Percentiles rank a stretch among this genome's conserved stretches.
Conservation (phyloP, 2,113 vertebrate species). For the Willisornis vidua region DNA sequence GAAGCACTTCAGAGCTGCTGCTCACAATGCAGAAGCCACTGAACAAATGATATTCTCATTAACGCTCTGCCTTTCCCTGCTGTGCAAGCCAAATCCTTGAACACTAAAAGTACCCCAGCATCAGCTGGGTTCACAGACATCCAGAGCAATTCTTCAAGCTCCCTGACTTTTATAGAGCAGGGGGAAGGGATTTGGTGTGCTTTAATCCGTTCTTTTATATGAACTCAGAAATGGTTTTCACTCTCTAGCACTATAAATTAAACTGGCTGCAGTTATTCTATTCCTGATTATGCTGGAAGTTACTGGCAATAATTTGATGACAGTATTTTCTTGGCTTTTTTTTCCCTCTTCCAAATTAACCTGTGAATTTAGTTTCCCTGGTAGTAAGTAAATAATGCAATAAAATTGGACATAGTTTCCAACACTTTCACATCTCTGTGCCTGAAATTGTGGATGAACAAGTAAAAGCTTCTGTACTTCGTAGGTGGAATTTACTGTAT, state of each 20-base stretch:
- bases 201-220: conserved; percentile 52
- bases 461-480: neutral
- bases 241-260: conserved; percentile 31
- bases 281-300: conserved; percentile 48
- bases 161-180: conserved; percentile 54
- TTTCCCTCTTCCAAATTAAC: neutral
- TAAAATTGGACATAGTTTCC: neutral
- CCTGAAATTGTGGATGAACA: neutral
- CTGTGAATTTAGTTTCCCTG: neutral
- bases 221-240: conserved; percentile 51
- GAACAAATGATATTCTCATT: conserved; percentile 63
- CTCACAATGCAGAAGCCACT: conserved; percentile 25
- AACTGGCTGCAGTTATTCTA: conserved; percentile 14
- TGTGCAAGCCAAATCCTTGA: conserved; percentile 53
- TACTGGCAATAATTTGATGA: conserved; percentile 39
- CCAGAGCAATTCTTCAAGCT: conserved; percentile 55
- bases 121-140: conserved; percentile 57
- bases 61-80: conserved; percentile 50
- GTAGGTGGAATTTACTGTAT: neutral
- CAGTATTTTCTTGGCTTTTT: neutral
- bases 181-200: conserved; percentile 48
- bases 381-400: neutral
- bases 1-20: conserved; percentile 49
- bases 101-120: conserved; percentile 52
- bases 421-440: neutral